Conservation (phyloP, 2,888 invertebrate species). For the Norana najaformis region DNA sequence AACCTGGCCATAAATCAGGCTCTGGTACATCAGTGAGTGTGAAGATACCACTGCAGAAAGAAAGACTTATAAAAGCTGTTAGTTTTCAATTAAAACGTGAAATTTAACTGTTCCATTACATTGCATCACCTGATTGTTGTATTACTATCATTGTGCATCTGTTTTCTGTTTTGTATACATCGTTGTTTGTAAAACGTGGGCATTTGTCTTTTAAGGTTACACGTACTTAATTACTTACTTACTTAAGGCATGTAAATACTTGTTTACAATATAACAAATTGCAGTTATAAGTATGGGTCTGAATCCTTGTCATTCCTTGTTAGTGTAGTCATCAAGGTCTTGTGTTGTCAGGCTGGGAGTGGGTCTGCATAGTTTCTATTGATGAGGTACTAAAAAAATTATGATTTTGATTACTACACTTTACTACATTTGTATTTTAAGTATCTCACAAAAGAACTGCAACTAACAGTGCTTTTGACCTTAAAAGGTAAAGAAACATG, state of each 20-base stretch:
- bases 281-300: not conserved
- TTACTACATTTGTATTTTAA: no score
- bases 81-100: not conserved
- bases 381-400: no score
- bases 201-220: no score
- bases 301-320: not conserved
- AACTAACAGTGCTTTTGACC: no score
- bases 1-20: not conserved
- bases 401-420: no score
- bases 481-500: no score
- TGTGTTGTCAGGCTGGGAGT: no score
- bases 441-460: no score
- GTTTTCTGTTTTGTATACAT: not conserved
- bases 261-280: not conserved
- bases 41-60: not conserved
- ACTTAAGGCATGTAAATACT: not conserved
- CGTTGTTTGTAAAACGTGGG: not conserved
- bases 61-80: not conserved
- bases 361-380: no score
- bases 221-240: no score
- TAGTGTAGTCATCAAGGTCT: no score
- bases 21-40: not conserved
- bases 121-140: not conserved
- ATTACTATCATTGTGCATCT: not conserved
- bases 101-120: no score